Conservation (phyloP, 23 tunicate genomes). For the Phallusia fumigata region DNA sequence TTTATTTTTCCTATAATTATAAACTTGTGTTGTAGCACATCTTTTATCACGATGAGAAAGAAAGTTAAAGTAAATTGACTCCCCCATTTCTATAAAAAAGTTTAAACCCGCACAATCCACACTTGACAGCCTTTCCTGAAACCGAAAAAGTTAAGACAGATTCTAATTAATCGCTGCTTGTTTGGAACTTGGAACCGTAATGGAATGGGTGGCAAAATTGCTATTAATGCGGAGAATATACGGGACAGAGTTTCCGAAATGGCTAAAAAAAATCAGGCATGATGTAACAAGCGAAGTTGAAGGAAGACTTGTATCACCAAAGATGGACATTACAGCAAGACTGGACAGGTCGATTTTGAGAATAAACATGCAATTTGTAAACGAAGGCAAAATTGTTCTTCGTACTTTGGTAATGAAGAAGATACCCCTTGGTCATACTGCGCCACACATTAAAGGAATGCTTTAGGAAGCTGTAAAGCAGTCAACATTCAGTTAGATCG, state of each 20-base stretch:
- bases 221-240: constrained; percentile 9
- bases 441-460: constrained; percentile 9
- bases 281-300: constrained; percentile 3
- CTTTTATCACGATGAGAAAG: too few species aligned
- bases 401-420: constrained; percentile 44
- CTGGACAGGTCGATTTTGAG: constrained; percentile 27
- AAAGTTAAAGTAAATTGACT: too few species aligned
- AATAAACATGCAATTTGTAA: constrained; percentile 15
- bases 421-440: constrained; percentile 16
- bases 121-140: constrained; percentile 21
- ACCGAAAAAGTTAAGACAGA: constrained; percentile 29
- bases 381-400: constrained; percentile 17
- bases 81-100: background rate
- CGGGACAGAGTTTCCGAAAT: constrained; percentile 15
- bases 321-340: constrained; percentile 22
- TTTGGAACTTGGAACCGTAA: constrained; percentile 33
- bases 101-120: constrained; percentile 10
- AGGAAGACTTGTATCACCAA: constrained; percentile 21
- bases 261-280: background rate
- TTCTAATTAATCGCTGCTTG: constrained; percentile 17
- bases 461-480: constrained; percentile 8
- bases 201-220: background rate
- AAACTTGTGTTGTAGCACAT: too few species aligned
- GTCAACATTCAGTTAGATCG: background rate
- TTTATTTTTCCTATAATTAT: too few species aligned